A percentile compares a stretch with the other conserved stretches of the same genome.
Conservation (phyloP, 2,797 vertebrate genomes). For the Argentina silus region DNA sequence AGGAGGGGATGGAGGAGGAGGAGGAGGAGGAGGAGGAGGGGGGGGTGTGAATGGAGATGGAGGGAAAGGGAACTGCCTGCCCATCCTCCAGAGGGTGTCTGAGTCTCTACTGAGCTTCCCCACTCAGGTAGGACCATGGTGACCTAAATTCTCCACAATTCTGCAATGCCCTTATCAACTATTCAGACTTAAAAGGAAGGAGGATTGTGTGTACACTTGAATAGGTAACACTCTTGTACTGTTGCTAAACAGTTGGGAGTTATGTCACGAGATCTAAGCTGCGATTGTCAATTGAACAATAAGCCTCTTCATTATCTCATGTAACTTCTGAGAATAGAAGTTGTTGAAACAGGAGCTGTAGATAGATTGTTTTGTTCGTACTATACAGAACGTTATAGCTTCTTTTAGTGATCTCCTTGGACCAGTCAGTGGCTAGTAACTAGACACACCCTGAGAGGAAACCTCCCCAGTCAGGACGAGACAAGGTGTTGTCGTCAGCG, state of each 20-base stretch:
- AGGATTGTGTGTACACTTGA: too few species aligned
- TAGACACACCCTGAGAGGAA: neutral
- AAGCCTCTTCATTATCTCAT: too few species aligned
- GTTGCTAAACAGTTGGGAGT: too few species aligned
- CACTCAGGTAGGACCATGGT: constrained; percentile 77
- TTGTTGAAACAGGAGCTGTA: too few species aligned
- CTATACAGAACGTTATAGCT: too few species aligned
- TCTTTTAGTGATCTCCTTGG: neutral
- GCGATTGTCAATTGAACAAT: too few species aligned
- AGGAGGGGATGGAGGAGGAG: constrained; percentile 43
- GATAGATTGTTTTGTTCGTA: too few species aligned
- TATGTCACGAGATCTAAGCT: too few species aligned
- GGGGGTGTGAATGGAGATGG: constrained; percentile 58
- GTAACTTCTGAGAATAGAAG: too few species aligned
- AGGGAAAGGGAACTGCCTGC: constrained; percentile 62
- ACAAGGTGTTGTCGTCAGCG: neutral
- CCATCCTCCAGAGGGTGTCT: constrained; percentile 80
- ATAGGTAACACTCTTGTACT: too few species aligned
- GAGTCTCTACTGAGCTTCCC: constrained; percentile 85
- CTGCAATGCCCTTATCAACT: neutral
- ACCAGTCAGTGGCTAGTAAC: too few species aligned
- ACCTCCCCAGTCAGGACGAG: neutral
- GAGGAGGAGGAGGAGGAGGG: constrained; percentile 32
- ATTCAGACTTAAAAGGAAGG: neutral
- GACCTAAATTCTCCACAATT: neutral